Percentiles rank a stretch among this genome's conserved stretches.
phyloP scores from a whole-genome alignment of 2,797 vertebrate species.

The Adrianichthys oophorus region DNA sequence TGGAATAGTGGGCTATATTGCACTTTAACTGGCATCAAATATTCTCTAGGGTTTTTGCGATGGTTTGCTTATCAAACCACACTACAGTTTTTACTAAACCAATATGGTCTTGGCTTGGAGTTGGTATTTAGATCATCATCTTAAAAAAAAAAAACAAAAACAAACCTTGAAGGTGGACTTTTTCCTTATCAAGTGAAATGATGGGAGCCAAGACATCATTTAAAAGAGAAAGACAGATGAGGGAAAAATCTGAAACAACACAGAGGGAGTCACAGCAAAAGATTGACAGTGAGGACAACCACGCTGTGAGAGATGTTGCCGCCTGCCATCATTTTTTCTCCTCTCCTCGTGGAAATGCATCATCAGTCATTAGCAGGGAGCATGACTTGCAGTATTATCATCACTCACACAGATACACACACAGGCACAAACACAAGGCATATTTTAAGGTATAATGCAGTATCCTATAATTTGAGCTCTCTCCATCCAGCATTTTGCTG shows the following conservation, averaged over 20 bases:
- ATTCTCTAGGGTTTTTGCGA: too few relatives aligned
- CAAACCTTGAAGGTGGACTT: background rate
- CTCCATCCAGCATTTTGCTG: conserved; percentile 71
- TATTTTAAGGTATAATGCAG: conserved; percentile 71
- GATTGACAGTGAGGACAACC: conserved; percentile 58
- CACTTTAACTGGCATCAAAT: too few relatives aligned
- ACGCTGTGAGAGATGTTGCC: conserved; percentile 66
- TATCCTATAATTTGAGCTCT: conserved; percentile 67
- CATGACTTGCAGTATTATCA: conserved; percentile 64
- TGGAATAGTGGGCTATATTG: too few relatives aligned
- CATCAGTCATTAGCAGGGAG: conserved; percentile 72
- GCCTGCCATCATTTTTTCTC: conserved; percentile 72
- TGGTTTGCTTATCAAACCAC: too few relatives aligned
- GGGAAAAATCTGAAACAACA: conserved; percentile 53
- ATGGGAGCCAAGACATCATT: conserved; percentile 47
- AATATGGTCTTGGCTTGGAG: too few relatives aligned
- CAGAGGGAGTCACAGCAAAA: conserved; percentile 48
- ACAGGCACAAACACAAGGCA: conserved; percentile 52
- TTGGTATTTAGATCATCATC: too few relatives aligned
- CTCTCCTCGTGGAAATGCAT: conserved; percentile 70
- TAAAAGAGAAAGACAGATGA: conserved; percentile 42
- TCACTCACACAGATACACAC: conserved; percentile 56
- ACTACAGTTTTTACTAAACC: too few relatives aligned
- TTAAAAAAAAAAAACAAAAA: too few relatives aligned
- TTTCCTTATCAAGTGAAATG: conserved; percentile 5